A percentile compares a stretch with the other conserved stretches of the same genome.
Conservation (phyloP, 2,113 vertebrate species). For the Gobio gobio region DNA sequence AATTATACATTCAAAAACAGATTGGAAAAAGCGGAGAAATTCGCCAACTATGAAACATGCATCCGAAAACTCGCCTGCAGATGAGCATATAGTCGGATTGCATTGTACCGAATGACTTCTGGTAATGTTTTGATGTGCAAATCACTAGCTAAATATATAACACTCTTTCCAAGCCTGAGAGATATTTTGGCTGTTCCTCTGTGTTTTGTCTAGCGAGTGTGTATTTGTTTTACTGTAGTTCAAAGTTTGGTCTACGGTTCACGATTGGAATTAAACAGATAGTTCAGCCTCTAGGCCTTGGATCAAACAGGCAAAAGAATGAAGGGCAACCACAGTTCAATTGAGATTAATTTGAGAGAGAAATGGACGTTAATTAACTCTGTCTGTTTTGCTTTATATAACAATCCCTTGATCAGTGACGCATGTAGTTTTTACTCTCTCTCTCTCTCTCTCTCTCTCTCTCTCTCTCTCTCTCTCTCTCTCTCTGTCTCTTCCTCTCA, state of each 20-base stretch:
- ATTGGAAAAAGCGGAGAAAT: slow-evolving; percentile 61
- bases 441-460: neutral
- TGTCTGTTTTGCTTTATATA: slow-evolving; percentile 54
- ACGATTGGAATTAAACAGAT: slow-evolving; percentile 37
- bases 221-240: slow-evolving; percentile 47
- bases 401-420: slow-evolving; percentile 62
- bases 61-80: slow-evolving; percentile 10
- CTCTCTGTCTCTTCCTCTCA: neutral
- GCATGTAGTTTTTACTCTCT: slow-evolving; percentile 59
- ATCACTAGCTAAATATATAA: neutral
- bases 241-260: slow-evolving; percentile 46
- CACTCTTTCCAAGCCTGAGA: neutral
- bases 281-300: slow-evolving; percentile 27
- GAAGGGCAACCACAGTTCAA: slow-evolving; percentile 30
- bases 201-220: slow-evolving; percentile 48
- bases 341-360: slow-evolving; percentile 24
- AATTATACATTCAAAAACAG: slow-evolving; percentile 68
- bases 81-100: neutral
- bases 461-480: neutral
- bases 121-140: slow-evolving; percentile 25
- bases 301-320: slow-evolving; percentile 32
- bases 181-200: slow-evolving; percentile 35
- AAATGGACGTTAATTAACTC: slow-evolving; percentile 58
- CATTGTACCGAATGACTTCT: neutral
- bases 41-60: slow-evolving; percentile 43